Conservation (phyloP, 2,888 invertebrate genomes). For the Eupelmus urozonus region DNA sequence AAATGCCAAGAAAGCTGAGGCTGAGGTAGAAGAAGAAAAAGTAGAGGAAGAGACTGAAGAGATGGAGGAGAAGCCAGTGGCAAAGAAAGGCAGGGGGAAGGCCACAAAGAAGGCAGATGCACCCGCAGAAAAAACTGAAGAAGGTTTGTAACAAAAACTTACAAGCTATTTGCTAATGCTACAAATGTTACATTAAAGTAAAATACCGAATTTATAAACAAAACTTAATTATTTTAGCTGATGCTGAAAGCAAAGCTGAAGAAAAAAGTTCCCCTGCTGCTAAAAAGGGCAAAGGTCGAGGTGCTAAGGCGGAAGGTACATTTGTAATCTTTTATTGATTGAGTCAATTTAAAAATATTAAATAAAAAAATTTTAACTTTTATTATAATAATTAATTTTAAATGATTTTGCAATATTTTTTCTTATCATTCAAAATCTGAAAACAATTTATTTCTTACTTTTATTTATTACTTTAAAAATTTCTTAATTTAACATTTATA, state of each 20-base stretch:
- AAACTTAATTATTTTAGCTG: conserved; percentile 33
- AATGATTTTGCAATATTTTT: not conserved
- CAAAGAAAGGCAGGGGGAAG: conserved; percentile 55
- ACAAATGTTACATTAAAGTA: not conserved
- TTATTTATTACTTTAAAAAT: too few species aligned
- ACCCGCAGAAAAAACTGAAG: conserved; percentile 36
- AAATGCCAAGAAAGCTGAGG: conserved; percentile 45
- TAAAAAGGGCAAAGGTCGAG: conserved; percentile 56
- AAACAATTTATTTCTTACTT: not conserved
- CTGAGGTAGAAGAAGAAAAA: conserved; percentile 42
- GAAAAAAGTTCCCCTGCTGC: conserved; percentile 49
- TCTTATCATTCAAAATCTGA: not conserved
- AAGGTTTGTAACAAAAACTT: conserved; percentile 39
- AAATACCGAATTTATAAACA: conserved; percentile 7
- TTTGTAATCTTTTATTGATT: not conserved
- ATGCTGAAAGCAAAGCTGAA: conserved; percentile 34
- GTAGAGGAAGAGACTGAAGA: conserved; percentile 39
- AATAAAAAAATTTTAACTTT: too few species aligned
- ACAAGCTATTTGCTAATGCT: not conserved
- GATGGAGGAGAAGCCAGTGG: conserved; percentile 48
- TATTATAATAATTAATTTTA: not conserved
- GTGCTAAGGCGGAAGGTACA: conserved; percentile 48
- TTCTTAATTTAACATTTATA: not conserved
- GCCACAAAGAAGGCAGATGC: conserved; percentile 37
- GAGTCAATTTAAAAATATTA: not conserved